Conservation (phyloP, 53 echinoderm and acorn worm species). For the Luidia sarsii region DNA sequence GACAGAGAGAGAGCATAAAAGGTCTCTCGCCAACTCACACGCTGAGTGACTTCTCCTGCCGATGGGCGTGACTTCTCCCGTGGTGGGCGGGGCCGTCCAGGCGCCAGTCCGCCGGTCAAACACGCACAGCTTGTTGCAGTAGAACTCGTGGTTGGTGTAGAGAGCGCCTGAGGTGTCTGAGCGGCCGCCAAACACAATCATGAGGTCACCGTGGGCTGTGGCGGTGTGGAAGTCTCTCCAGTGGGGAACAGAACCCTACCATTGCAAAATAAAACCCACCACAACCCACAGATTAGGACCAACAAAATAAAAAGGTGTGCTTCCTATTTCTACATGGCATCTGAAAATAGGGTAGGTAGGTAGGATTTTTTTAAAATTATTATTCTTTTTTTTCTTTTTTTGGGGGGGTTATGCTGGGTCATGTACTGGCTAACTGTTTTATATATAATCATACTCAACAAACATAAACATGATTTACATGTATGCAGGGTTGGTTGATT, state of each 20-base stretch:
- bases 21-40: slow-evolving; percentile 68
- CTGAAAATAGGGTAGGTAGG: too few species aligned
- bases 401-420: too few species aligned
- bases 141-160: slow-evolving; percentile 91
- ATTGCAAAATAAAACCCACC: not conserved
- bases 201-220: slow-evolving; percentile 51
- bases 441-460: too few species aligned
- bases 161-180: slow-evolving; percentile 78
- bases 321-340: too few species aligned
- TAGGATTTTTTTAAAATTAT: too few species aligned
- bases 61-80: slow-evolving; percentile 55
- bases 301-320: not conserved
- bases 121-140: slow-evolving; percentile 85
- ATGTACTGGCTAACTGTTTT: too few species aligned
- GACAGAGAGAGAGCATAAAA: too few species aligned
- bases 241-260: slow-evolving; percentile 66
- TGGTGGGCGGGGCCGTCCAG: slow-evolving; percentile 70
- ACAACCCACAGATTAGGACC: not conserved
- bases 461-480: too few species aligned
- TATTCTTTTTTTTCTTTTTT: too few species aligned
- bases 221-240: slow-evolving; percentile 98
- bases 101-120: slow-evolving; percentile 69
- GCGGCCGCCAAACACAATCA: slow-evolving; percentile 88
- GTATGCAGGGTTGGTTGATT: too few species aligned
- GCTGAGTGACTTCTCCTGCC: slow-evolving; percentile 96